Percentiles rank a stretch among this genome's conserved stretches.
These are phyloP conservation scores for Agriopis aurantiaria DNA, from an alignment of 2,888 invertebrate genomes.

Conservation along the genomic window DNA sequence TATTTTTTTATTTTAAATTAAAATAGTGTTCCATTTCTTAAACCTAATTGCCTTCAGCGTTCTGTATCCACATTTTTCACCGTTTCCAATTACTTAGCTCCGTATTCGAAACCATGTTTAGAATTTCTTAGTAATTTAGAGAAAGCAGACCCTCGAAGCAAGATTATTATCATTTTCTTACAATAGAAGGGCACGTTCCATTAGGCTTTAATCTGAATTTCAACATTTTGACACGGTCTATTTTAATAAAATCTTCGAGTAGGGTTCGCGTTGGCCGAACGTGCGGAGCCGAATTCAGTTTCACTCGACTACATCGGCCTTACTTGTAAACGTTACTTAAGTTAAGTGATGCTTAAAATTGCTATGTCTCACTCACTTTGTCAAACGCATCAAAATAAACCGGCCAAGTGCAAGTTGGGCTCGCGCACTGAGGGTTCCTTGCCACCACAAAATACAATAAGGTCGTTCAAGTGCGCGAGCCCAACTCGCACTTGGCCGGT, in stretches of 20 bases:
- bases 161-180: constrained; percentile 26
- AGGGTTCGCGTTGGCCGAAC: neutral
- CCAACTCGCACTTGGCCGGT: too few species aligned
- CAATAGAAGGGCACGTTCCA: constrained; percentile 30
- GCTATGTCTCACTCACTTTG: too few species aligned
- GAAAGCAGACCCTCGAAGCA: constrained; percentile 19
- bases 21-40: neutral
- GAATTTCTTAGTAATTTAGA: constrained; percentile 26
- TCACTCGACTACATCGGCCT: too few species aligned
- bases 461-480: too few species aligned
- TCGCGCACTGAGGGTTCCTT: too few species aligned
- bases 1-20: too few species aligned
- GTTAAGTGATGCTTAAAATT: too few species aligned
- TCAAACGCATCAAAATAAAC: too few species aligned
- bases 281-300: constrained; percentile 1
- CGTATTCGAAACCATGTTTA: constrained; percentile 19
- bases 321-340: too few species aligned
- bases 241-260: constrained; percentile 19
- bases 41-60: constrained; percentile 6
- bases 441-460: too few species aligned
- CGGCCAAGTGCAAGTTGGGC: too few species aligned
- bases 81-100: constrained; percentile 22
- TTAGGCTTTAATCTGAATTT: constrained; percentile 31
- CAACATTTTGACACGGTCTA: constrained; percentile 24
- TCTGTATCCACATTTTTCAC: constrained; percentile 10